These are phyloP conservation scores for Bradypodion pumilum DNA, from an alignment of 2,797 vertebrate species.

Conservation along the genomic window DNA sequence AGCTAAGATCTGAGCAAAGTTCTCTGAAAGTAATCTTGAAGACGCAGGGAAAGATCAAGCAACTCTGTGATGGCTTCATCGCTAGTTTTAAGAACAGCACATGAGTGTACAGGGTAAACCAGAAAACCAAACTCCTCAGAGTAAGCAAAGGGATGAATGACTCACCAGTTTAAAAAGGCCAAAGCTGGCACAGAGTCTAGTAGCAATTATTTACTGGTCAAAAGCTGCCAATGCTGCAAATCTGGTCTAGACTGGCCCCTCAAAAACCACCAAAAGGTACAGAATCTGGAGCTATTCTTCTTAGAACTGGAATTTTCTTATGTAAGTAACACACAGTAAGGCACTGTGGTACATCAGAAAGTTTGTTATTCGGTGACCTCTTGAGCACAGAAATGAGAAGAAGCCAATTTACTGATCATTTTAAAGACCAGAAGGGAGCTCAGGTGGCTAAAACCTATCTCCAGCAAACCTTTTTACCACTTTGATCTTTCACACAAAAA, in stretches of 20 bases:
- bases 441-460: background rate
- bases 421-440: too few relatives aligned
- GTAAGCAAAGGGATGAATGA: background rate
- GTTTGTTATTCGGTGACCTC: background rate
- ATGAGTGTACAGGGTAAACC: background rate
- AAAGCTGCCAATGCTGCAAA: background rate
- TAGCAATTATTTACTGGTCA: background rate
- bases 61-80: background rate
- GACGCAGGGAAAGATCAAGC: conserved; percentile 18
- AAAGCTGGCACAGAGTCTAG: background rate
- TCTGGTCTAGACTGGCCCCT: background rate
- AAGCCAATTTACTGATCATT: background rate
- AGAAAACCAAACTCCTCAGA: background rate
- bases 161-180: background rate
- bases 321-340: background rate
- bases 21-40: background rate
- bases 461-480: too few relatives aligned
- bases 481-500: background rate
- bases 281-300: background rate
- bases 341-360: background rate
- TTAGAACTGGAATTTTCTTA: background rate
- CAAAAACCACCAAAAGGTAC: background rate
- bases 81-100: background rate
- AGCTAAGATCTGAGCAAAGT: background rate
- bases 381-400: background rate